phyloP scores from a whole-genome alignment of 2,113 vertebrate species.

The Raphicerus campestris region DNA sequence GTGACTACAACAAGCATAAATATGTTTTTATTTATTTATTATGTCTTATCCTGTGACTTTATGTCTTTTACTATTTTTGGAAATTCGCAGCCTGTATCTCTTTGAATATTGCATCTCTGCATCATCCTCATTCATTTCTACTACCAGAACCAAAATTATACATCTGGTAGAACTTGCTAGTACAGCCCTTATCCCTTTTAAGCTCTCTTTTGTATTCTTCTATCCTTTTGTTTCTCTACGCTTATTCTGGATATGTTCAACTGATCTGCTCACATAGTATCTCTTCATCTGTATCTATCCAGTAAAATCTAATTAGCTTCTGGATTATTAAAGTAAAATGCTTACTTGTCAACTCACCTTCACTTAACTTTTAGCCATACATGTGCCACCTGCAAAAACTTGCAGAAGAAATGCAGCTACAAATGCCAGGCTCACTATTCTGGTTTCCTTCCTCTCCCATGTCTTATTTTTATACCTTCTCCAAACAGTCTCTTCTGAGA shows the following conservation, averaged over 20 bases:
- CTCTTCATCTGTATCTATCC: neutral
- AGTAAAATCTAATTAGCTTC: constrained; percentile 10
- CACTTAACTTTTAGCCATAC: neutral
- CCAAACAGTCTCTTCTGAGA: neutral
- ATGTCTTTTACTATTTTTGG: neutral
- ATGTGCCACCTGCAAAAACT: neutral
- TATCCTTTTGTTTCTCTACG: neutral
- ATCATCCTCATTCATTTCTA: neutral
- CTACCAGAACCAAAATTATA: neutral
- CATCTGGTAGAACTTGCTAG: neutral
- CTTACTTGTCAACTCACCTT: neutral
- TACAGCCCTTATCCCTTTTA: neutral
- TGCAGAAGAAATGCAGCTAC: neutral
- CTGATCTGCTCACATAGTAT: neutral
- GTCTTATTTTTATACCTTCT: neutral
- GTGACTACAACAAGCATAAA: neutral
- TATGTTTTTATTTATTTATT: neutral
- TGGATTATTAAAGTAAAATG: neutral
- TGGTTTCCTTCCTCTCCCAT: neutral
- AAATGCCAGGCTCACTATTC: neutral
- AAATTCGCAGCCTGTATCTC: neutral
- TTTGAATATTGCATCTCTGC: neutral
- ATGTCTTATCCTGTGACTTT: neutral
- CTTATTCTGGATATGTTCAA: neutral
- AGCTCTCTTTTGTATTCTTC: neutral